Conservation (phyloP, 2,113 vertebrate species). For the Sceloporus undulatus region DNA sequence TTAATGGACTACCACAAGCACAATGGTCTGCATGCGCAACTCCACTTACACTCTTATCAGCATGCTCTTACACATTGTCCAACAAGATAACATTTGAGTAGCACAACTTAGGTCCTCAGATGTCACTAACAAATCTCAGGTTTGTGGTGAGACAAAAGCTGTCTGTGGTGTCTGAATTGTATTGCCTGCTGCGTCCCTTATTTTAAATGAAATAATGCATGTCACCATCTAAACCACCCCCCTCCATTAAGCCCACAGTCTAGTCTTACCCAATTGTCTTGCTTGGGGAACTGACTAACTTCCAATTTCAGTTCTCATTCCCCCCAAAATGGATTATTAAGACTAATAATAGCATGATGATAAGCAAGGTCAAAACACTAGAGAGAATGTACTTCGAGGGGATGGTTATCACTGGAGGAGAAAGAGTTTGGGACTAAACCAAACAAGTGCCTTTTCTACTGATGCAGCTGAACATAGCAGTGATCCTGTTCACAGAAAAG, state of each 20-base stretch:
- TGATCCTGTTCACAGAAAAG: background rate
- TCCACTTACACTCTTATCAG: too few relatives aligned
- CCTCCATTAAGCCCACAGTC: background rate
- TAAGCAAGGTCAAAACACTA: background rate
- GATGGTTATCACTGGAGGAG: background rate
- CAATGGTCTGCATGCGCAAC: too few relatives aligned
- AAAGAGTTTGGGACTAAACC: background rate
- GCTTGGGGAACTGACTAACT: background rate
- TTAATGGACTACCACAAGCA: too few relatives aligned
- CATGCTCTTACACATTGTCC: too few relatives aligned
- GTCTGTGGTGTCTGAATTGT: background rate
- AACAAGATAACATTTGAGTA: too few relatives aligned
- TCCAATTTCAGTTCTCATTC: background rate
- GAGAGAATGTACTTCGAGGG: background rate
- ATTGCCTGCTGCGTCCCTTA: background rate
- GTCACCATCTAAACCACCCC: background rate
- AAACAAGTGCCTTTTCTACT: too few relatives aligned
- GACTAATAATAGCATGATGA: background rate
- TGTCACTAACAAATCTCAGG: too few relatives aligned
- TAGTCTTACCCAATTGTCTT: background rate
- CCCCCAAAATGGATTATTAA: background rate
- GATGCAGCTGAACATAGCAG: background rate
- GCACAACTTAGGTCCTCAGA: too few relatives aligned
- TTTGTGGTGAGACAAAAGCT: background rate
- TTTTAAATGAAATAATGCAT: background rate